Conservation (phyloP, 2,888 invertebrate species). For the Salpingus planirostris region DNA sequence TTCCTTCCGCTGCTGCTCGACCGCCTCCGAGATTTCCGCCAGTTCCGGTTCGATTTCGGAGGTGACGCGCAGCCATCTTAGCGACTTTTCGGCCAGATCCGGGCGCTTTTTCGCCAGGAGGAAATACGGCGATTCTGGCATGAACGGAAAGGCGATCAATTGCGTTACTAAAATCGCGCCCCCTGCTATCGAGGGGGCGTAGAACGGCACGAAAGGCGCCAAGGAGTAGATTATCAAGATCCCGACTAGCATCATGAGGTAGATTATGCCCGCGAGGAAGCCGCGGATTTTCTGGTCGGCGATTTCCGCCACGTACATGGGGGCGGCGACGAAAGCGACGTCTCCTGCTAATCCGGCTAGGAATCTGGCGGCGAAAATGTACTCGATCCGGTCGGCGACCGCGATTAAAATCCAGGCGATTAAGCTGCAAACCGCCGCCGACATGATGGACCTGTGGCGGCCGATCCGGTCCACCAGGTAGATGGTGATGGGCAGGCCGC, state of each 20-base stretch:
- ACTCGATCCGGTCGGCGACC: conserved; percentile 22
- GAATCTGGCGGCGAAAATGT: conserved; percentile 31
- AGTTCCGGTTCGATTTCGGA: conserved; percentile 31
- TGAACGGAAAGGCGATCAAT: conserved; percentile 32
- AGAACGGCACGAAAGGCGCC: conserved; percentile 33
- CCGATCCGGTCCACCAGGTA: conserved; percentile 30
- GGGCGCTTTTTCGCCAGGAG: conserved; percentile 27
- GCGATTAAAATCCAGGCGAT: conserved; percentile 34
- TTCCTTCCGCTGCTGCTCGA: conserved; percentile 32
- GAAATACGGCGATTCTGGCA: conserved; percentile 40
- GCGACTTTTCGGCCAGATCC: conserved; percentile 29
- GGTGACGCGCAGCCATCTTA: conserved; percentile 27
- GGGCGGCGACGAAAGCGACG: conserved; percentile 37
- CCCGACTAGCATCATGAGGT: conserved; percentile 37
- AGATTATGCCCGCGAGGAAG: conserved; percentile 34
- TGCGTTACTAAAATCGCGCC: conserved; percentile 27
- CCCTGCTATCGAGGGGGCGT: conserved; percentile 33
- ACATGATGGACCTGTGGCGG: conserved; percentile 31
- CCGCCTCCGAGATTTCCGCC: conserved; percentile 31
- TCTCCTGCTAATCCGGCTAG: conserved; percentile 35
- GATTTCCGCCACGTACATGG: conserved; percentile 39
- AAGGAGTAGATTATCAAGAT: conserved; percentile 29
- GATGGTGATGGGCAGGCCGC: conserved; percentile 31
- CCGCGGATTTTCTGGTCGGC: conserved; percentile 38
- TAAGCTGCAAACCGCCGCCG: conserved; percentile 29